These are phyloP conservation scores for Sciurus niger DNA, from an alignment of 2,113 vertebrate species.

Conservation along the genomic window DNA sequence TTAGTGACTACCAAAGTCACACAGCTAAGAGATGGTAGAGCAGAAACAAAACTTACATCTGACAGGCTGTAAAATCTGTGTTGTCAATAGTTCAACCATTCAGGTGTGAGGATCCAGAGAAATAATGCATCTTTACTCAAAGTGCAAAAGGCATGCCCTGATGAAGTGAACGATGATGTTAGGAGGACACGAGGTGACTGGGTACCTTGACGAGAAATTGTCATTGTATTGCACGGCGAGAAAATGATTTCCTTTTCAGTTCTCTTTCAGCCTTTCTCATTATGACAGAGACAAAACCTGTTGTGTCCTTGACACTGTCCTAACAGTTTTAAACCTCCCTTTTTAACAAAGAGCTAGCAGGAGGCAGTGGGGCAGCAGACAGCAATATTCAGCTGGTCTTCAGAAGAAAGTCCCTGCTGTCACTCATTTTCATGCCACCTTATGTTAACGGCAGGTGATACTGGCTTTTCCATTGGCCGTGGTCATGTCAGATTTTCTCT, in stretches of 20 bases:
- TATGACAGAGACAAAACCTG: neutral
- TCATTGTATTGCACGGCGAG: rapidly evolving
- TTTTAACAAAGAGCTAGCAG: neutral
- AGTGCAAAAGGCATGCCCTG: neutral
- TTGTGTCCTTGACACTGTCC: neutral
- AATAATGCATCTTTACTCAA: too few species aligned
- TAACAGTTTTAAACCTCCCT: neutral
- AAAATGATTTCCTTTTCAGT: neutral
- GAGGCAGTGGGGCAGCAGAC: neutral
- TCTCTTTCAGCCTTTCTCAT: neutral
- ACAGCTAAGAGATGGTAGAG: neutral
- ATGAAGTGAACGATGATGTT: neutral
- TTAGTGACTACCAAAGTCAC: neutral
- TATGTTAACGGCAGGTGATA: neutral
- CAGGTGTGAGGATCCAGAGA: neutral
- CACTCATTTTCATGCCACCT: neutral
- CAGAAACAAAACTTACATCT: neutral
- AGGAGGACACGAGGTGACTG: neutral
- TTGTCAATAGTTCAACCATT: rapidly evolving
- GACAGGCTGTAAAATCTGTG: neutral
- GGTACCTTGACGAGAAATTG: neutral
- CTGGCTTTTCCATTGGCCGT: neutral
- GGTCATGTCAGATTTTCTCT: neutral
- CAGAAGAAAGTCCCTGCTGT: neutral
- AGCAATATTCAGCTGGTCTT: neutral